phyloP scores from a whole-genome alignment of 2,888 invertebrate genomes.

The Smittia sp. region DNA sequence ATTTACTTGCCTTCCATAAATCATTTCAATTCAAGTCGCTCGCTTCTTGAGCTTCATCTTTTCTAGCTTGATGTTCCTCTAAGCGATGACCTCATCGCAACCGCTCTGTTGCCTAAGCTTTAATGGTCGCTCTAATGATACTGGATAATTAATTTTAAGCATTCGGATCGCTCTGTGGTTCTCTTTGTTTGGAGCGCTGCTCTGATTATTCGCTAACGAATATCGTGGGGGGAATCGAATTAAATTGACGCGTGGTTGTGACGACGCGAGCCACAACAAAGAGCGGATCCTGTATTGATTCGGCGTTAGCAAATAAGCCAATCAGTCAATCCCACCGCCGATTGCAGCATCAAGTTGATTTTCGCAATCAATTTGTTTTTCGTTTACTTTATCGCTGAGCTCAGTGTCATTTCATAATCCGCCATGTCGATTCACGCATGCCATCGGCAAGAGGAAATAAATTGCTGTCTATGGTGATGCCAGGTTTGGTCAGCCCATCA shows the following conservation, averaged over 20 bases:
- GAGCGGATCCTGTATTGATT: background rate
- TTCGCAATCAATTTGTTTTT: background rate
- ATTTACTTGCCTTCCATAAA: no score
- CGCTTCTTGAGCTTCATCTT: no score
- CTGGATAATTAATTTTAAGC: background rate
- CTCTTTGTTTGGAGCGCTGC: background rate
- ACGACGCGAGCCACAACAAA: background rate
- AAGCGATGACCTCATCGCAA: background rate
- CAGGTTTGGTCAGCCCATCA: background rate
- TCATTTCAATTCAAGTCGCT: no score
- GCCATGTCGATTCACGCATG: background rate
- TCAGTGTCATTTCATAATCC: background rate
- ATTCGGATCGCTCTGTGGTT: background rate
- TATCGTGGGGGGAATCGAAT: background rate
- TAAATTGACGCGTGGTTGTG: background rate
- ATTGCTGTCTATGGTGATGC: background rate
- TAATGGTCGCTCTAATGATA: background rate
- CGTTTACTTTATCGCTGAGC: background rate
- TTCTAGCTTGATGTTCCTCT: background rate
- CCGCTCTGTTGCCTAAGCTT: background rate
- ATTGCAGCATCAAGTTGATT: background rate
- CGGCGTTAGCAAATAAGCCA: background rate
- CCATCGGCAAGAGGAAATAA: conserved; percentile 7
- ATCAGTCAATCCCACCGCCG: background rate
- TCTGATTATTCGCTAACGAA: background rate